Evolutionary conservation across 2,113 vertebrate genomes (phyloP).

Genomic region (Amphilophus citrinellus): DNA sequence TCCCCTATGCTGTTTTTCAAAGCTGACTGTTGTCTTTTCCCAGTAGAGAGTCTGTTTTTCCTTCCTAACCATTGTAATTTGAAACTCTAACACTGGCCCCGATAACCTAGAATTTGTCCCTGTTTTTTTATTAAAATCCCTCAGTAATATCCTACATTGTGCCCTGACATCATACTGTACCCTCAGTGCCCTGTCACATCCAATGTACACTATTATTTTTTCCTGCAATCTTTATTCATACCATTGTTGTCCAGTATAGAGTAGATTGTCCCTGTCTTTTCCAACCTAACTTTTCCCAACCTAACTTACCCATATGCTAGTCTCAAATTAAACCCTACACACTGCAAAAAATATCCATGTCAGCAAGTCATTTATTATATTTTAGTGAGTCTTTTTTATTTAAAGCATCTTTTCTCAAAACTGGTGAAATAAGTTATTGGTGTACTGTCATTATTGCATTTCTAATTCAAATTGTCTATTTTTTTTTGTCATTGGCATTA

Average conservation of each 20-base stretch:
- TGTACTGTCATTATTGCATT: neutral
- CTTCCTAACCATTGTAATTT: constrained; percentile 47
- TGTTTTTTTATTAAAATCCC: constrained; percentile 56
- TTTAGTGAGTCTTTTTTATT: neutral
- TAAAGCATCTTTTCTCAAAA: neutral
- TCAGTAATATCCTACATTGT: constrained; percentile 43
- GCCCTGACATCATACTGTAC: constrained; percentile 42
- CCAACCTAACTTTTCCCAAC: constrained; percentile 44
- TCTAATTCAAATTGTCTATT: too few species aligned
- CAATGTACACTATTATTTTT: constrained; percentile 45
- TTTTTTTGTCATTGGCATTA: neutral
- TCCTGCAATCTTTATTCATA: constrained; percentile 40
- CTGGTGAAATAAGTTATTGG: neutral
- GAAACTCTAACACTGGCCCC: constrained; percentile 35
- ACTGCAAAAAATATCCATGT: constrained; percentile 72
- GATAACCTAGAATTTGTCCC: constrained; percentile 45
- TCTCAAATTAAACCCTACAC: constrained; percentile 34
- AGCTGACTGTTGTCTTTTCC: constrained; percentile 49
- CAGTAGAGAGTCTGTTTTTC: constrained; percentile 51
- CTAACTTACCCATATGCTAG: constrained; percentile 32
- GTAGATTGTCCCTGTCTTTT: constrained; percentile 44
- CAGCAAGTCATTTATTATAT: constrained; percentile 25
- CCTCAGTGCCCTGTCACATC: constrained; percentile 13
- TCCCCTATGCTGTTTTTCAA: constrained; percentile 21
- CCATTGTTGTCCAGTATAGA: constrained; percentile 44